Percentiles rank a stretch among this genome's conserved stretches.
Conservation (phyloP, 2,888 invertebrate species). For the Paralinhomoeus sp. region DNA sequence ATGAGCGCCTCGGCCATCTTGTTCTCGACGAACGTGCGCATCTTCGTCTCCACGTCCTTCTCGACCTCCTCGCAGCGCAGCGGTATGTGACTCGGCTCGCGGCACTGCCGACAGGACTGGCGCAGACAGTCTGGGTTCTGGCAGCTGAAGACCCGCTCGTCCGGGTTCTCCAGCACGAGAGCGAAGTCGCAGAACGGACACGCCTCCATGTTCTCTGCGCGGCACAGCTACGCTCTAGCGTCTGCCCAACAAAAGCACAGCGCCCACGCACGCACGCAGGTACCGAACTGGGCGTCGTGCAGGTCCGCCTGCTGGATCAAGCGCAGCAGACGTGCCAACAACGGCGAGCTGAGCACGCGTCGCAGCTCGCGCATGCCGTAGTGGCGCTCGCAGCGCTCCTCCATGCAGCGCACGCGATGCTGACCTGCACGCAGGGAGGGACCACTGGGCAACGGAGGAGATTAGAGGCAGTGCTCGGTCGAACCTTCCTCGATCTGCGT, state of each 20-base stretch:
- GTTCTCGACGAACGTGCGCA: constrained; percentile 34
- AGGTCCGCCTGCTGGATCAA: neutral
- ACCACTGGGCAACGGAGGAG: too few relatives aligned
- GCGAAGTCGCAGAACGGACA: constrained; percentile 40
- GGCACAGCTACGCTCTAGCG: too few relatives aligned
- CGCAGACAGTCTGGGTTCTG: constrained; percentile 37
- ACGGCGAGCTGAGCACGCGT: neutral
- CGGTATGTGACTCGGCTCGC: constrained; percentile 36
- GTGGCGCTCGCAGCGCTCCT: neutral
- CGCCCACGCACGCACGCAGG: too few relatives aligned
- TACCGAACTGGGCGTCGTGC: neutral
- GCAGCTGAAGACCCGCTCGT: constrained; percentile 34
- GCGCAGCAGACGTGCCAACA: neutral
- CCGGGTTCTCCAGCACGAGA: constrained; percentile 30
- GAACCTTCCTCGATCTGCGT: constrained; percentile 1
- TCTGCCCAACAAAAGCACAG: too few relatives aligned
- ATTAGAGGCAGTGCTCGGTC: too few relatives aligned
- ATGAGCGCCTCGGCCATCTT: constrained; percentile 34
- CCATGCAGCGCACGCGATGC: neutral
- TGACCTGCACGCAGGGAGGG: neutral
- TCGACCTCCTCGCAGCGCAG: constrained; percentile 33
- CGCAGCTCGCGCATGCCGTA: neutral
- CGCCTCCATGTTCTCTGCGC: constrained; percentile 31
- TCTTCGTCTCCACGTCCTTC: constrained; percentile 28
- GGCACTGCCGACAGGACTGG: constrained; percentile 37